Evolutionary conservation across 2,113 vertebrate genomes (phyloP).

Genomic region (Toxostoma redivivum): DNA sequence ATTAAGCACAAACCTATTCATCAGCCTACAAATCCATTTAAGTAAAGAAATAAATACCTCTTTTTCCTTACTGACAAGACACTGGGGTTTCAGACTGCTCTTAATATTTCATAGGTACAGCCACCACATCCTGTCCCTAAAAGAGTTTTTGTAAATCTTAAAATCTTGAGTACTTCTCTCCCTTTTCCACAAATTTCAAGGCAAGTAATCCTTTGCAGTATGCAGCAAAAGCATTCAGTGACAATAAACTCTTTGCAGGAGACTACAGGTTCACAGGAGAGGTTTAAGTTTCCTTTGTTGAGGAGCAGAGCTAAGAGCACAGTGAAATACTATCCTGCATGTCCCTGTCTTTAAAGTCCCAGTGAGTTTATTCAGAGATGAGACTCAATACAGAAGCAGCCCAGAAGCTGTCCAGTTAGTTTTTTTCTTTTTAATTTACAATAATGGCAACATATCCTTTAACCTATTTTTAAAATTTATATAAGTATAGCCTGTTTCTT

Average conservation of each 20-base stretch:
- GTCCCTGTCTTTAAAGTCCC: not conserved
- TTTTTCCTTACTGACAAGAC: not conserved
- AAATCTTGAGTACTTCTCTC: not conserved
- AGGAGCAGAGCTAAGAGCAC: not conserved
- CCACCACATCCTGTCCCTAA: not conserved
- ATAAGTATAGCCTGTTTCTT: not conserved
- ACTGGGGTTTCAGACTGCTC: not conserved
- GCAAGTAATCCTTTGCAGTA: not conserved
- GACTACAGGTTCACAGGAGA: not conserved
- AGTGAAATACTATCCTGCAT: not conserved
- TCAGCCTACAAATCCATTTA: not conserved
- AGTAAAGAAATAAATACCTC: not conserved
- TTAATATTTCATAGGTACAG: not conserved
- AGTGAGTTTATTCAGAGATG: not conserved
- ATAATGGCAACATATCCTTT: not conserved
- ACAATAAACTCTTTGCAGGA: not conserved
- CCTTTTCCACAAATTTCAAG: not conserved
- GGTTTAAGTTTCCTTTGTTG: not conserved
- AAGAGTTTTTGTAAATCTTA: not conserved
- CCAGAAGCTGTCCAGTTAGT: not conserved
- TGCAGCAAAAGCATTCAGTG: not conserved
- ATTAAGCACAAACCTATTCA: not conserved
- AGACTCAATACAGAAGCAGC: not conserved
- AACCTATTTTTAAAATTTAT: not conserved
- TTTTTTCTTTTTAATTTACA: not conserved